phyloP scores from a whole-genome alignment of 2,888 invertebrate species.

The Laspeyria flexula region DNA sequence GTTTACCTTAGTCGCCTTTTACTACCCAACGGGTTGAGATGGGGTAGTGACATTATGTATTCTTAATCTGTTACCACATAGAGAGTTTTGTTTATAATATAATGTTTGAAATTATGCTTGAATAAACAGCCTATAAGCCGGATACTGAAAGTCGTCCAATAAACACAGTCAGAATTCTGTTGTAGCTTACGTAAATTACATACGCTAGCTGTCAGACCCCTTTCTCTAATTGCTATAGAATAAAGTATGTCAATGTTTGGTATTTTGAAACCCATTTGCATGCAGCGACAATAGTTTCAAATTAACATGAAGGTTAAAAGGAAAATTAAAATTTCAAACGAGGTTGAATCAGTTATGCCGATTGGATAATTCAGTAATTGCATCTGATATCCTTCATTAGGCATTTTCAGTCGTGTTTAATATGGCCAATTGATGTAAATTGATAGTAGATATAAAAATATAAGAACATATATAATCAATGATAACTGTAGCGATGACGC shows the following conservation, averaged over 20 bases:
- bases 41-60: no score
- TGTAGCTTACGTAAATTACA: constrained; percentile 1
- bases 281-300: constrained; percentile 35
- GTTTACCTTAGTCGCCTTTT: no score
- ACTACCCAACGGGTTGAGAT: no score
- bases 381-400: neutral
- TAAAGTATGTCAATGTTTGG: constrained; percentile 34
- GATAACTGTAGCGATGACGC: no score
- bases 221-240: constrained; percentile 29
- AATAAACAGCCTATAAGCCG: neutral
- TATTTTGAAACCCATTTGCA: constrained; percentile 36
- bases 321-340: constrained; percentile 28
- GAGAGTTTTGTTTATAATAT: no score
- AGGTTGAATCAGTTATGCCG: constrained; percentile 26
- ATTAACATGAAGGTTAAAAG: constrained; percentile 43
- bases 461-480: no score
- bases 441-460: no score
- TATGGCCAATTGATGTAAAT: neutral
- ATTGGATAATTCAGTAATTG: constrained; percentile 10
- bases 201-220: constrained; percentile 15
- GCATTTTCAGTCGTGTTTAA: neutral
- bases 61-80: no score
- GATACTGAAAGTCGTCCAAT: neutral
- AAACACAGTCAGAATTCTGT: neutral
- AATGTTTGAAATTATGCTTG: no score